A percentile compares a stretch with the other conserved stretches of the same genome.
phyloP scores from a whole-genome alignment of 2,113 vertebrate genomes.

The Eira barbara region DNA sequence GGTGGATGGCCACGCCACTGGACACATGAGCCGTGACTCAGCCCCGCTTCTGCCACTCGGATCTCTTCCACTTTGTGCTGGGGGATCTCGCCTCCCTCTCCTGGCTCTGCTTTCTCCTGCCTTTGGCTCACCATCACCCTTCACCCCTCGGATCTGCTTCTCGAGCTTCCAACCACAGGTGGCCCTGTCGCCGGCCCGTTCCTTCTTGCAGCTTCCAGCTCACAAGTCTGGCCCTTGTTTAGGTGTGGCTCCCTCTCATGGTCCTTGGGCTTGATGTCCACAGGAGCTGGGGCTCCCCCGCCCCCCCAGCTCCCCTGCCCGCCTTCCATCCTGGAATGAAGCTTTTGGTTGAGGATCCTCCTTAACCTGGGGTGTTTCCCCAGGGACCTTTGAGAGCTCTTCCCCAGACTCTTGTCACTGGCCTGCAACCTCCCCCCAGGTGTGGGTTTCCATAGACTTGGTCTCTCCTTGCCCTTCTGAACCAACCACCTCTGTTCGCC shows the following conservation, averaged over 20 bases:
- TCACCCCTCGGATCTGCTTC: accelerated
- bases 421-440: accelerated
- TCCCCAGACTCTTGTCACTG: not conserved
- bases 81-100: too few relatives aligned
- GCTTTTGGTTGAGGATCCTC: not conserved
- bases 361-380: not conserved
- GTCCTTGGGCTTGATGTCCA: not conserved
- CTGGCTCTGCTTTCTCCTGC: not conserved
- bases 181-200: not conserved
- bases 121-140: accelerated
- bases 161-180: accelerated
- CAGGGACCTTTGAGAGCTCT: not conserved
- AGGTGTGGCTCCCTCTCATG: not conserved
- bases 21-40: not conserved
- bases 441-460: not conserved
- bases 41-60: not conserved
- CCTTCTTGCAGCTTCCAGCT: not conserved
- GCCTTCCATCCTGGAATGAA: not conserved
- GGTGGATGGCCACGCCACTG: accelerated
- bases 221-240: not conserved
- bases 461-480: not conserved
- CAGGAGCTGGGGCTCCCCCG: too few relatives aligned
- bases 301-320: too few relatives aligned
- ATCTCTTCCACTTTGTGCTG: not conserved
- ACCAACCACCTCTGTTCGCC: not conserved